A percentile compares a stretch with the other conserved stretches of the same genome.
phyloP scores from a whole-genome alignment of 1,140 invertebrate species.

The Triops longicaudatus region DNA sequence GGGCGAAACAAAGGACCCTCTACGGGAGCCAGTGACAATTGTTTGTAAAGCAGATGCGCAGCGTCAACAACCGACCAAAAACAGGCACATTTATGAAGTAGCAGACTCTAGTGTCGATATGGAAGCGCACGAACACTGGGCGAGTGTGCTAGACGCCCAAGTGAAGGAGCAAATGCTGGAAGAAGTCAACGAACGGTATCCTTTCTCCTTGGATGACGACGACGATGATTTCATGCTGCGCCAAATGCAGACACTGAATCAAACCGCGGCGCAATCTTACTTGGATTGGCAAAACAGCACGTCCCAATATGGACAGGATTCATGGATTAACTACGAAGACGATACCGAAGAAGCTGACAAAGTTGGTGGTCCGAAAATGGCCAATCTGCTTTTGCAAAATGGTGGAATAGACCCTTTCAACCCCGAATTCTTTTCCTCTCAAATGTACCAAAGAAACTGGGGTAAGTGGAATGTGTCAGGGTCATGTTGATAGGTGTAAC shows the following conservation, averaged over 20 bases:
- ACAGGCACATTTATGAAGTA: neutral
- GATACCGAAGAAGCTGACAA: neutral
- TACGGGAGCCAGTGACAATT: neutral
- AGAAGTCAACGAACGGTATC: constrained; percentile 11
- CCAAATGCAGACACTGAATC: neutral
- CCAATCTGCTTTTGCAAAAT: neutral
- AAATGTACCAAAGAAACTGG: neutral
- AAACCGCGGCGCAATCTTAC: neutral
- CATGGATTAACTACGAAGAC: neutral
- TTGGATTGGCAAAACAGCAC: constrained; percentile 14
- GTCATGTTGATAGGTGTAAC: too few species aligned
- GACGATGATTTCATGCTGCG: neutral
- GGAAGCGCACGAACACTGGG: neutral
- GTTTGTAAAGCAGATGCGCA: neutral
- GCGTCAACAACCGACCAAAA: neutral
- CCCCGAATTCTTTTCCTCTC: neutral
- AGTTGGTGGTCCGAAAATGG: neutral
- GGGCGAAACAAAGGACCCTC: neutral
- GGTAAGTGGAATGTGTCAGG: neutral
- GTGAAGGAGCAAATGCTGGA: neutral
- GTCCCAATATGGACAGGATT: neutral
- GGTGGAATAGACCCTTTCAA: neutral
- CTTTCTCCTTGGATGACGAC: constrained; percentile 2
- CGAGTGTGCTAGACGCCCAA: neutral
- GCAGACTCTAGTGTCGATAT: neutral